phyloP scores from a whole-genome alignment of 1,140 invertebrate genomes.

The Drosophila kepulauana region DNA sequence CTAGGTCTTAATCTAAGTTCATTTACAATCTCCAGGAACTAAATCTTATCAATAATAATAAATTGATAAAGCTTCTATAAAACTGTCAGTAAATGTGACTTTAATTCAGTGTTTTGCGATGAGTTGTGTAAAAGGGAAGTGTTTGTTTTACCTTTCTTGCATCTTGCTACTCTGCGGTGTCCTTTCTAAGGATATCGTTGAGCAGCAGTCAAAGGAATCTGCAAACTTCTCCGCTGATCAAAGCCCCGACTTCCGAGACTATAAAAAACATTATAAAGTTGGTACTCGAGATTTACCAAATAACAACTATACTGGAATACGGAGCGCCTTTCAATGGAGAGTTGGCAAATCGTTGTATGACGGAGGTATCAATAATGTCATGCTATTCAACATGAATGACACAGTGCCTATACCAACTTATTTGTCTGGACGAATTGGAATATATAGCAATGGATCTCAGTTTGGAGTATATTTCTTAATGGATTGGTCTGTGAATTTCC shows the following conservation, averaged over 20 bases:
- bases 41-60: neutral
- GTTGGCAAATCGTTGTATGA: neutral
- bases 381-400: neutral
- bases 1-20: neutral
- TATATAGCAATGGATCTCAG: constrained; percentile 1
- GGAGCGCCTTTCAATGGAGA: constrained; percentile 2
- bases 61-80: constrained; percentile 3
- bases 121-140: neutral
- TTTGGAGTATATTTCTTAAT: neutral
- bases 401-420: too few species aligned
- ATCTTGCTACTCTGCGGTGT: neutral
- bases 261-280: too few species aligned
- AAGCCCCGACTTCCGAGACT: neutral
- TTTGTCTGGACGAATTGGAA: neutral
- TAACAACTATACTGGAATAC: neutral
- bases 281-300: too few species aligned
- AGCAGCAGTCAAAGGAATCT: neutral
- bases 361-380: neutral
- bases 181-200: neutral
- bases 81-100: neutral
- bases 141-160: neutral
- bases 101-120: constrained; percentile 1
- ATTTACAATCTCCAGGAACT: neutral
- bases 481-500: neutral
- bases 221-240: neutral